phyloP scores from a whole-genome alignment of 2,797 vertebrate genomes.

The Astyanax mexicanus region DNA sequence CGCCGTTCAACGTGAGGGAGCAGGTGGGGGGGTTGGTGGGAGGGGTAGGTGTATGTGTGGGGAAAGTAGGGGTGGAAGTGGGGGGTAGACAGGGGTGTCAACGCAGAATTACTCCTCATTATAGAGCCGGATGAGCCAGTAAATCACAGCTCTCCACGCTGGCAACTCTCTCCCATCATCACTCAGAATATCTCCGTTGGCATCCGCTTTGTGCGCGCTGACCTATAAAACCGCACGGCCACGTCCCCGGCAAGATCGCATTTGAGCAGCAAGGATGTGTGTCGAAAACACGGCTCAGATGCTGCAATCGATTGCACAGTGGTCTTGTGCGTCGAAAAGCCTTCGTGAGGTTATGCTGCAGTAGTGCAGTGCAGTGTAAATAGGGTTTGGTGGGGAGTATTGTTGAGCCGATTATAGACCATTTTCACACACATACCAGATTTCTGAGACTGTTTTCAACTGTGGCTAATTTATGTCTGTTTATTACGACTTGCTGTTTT shows the following conservation, averaged over 20 bases:
- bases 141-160: constrained; percentile 75
- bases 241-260: constrained; percentile 39
- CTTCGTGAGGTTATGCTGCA: neutral
- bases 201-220: constrained; percentile 65
- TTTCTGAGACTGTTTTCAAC: too few species aligned
- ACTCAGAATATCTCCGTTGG: constrained; percentile 74
- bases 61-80: constrained; percentile 37
- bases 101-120: constrained; percentile 84
- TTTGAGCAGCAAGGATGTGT: constrained; percentile 34
- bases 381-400: neutral
- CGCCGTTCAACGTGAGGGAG: constrained; percentile 47
- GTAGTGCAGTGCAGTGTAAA: neutral
- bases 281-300: constrained; percentile 37
- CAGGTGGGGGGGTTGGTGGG: neutral
- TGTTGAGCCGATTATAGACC: too few species aligned
- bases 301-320: constrained; percentile 40
- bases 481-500: too few species aligned
- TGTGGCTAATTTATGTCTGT: too few species aligned
- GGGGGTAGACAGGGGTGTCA: constrained; percentile 68
- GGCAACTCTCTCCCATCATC: constrained; percentile 74
- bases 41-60: constrained; percentile 3
- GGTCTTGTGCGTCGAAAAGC: constrained; percentile 22
- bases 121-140: constrained; percentile 75
- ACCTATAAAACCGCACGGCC: constrained; percentile 57
- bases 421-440: too few species aligned